Percentiles rank a stretch among this genome's conserved stretches.
phyloP scores from a whole-genome alignment of 2,888 invertebrate genomes.

The Eledone cirrhosa region DNA sequence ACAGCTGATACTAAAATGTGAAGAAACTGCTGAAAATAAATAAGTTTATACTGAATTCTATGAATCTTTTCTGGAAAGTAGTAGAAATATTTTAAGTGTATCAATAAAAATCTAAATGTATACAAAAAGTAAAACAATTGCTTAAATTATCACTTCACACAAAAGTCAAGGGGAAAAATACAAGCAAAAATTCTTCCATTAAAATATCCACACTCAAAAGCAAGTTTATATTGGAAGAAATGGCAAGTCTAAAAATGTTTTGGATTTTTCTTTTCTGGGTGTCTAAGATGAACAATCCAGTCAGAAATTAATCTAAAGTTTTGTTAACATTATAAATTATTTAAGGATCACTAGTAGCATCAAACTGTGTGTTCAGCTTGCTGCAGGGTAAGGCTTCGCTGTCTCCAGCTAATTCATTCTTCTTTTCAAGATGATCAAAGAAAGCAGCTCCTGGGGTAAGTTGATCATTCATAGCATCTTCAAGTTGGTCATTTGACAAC shows the following conservation, averaged over 20 bases:
- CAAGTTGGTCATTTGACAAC: not conserved
- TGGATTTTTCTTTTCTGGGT: not conserved
- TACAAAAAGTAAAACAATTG: no score
- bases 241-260: not conserved
- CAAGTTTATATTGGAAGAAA: not conserved
- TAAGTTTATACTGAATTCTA: no score
- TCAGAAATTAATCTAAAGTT: not conserved
- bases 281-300: not conserved
- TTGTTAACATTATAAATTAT: not conserved
- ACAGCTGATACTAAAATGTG: no score
- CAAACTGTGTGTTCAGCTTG: not conserved
- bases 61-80: no score
- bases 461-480: not conserved
- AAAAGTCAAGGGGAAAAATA: no score
- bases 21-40: no score
- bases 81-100: no score
- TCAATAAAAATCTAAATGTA: no score
- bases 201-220: not conserved
- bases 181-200: no score
- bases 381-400: slow-evolving; percentile 1
- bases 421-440: not conserved
- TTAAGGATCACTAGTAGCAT: not conserved
- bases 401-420: slow-evolving; percentile 18
- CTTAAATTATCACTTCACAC: no score
- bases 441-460: slow-evolving; percentile 11